These are phyloP conservation scores for Ceratotherium simum DNA, from an alignment of 2,113 vertebrate genomes.

Conservation along the genomic window DNA sequence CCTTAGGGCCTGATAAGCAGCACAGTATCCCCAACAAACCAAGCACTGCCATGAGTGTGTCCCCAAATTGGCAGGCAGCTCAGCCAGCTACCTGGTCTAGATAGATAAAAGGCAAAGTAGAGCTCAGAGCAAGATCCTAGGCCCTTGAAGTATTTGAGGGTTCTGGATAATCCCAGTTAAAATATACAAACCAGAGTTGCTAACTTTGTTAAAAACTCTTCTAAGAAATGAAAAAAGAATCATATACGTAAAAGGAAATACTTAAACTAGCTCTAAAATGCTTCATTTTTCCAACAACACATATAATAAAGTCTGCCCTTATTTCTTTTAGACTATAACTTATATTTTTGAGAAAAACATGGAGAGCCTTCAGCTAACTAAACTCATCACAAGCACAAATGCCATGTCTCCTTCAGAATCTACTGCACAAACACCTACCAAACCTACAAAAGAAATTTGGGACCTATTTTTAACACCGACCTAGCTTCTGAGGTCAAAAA, in stretches of 20 bases:
- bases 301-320: background rate
- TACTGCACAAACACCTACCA: background rate
- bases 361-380: background rate
- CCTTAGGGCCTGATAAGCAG: background rate
- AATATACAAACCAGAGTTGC: background rate
- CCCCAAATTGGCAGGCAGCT: background rate
- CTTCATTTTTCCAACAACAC: background rate
- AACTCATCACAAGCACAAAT: background rate
- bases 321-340: background rate
- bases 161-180: constrained; percentile 8
- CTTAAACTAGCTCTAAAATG: background rate
- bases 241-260: background rate
- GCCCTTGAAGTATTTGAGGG: background rate
- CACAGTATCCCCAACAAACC: background rate
- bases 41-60: background rate
- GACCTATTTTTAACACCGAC: background rate
- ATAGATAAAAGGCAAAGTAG: background rate
- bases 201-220: background rate
- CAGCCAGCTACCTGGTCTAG: background rate
- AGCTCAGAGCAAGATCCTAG: background rate
- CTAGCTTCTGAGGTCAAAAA: background rate
- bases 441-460: constrained; percentile 11
- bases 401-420: background rate
- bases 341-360: background rate
- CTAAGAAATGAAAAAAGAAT: background rate